Evolutionary conservation across 2,888 invertebrate genomes (phyloP).

Genomic region (Thecophora atra): DNA sequence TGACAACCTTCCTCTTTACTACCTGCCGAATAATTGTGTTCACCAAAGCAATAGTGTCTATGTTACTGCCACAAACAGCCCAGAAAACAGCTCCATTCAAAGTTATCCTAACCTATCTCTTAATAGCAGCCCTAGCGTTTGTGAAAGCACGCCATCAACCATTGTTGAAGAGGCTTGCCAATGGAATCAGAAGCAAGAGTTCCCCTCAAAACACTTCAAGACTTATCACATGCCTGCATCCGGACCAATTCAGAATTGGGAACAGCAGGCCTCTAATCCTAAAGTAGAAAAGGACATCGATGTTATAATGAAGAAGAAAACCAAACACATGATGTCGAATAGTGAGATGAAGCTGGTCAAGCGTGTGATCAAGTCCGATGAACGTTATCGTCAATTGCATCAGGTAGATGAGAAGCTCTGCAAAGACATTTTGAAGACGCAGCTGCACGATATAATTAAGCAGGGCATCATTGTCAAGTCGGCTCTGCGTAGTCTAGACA

Average conservation of each 20-base stretch:
- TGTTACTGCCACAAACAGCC: background rate
- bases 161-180: too few species aligned
- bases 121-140: background rate
- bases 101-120: background rate
- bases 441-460: slow-evolving; percentile 48
- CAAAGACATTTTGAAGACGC: slow-evolving; percentile 49
- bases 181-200: too few species aligned
- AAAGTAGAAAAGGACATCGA: slow-evolving; percentile 46
- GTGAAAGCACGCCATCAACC: background rate
- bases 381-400: slow-evolving; percentile 46
- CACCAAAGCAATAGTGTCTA: background rate
- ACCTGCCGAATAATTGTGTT: background rate
- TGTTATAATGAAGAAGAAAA: slow-evolving; percentile 42
- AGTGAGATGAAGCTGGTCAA: slow-evolving; percentile 49
- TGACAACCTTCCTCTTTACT: background rate
- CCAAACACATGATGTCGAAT: slow-evolving; percentile 40
- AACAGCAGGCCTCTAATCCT: slow-evolving; percentile 35
- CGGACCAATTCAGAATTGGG: slow-evolving; percentile 36
- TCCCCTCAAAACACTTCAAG: too few species aligned
- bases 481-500: slow-evolving; percentile 45
- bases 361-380: slow-evolving; percentile 51
- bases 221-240: slow-evolving; percentile 44
- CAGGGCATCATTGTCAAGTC: slow-evolving; percentile 51
- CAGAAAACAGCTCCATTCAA: background rate
- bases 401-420: slow-evolving; percentile 47